Evolutionary conservation across 2,113 vertebrate species (phyloP), one percentile per base, ranked within the genome.

Genomic region (Pedionomus torquatus): DNA sequence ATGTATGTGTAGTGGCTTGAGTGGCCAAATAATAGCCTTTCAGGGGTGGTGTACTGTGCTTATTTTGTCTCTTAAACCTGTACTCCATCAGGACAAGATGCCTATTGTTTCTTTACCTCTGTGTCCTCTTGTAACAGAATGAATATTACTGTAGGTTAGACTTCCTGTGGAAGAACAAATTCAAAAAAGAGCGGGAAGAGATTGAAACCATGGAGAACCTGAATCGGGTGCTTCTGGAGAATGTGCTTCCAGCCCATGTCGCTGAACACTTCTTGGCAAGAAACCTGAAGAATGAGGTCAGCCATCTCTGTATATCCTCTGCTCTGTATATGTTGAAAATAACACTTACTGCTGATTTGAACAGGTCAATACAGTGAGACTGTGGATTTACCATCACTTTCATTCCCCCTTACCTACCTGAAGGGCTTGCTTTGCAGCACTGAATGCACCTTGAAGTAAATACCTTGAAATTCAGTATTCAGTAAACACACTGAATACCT

Each of bases 71-170:
- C 97, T 98, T 97, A 90, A 97, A 94, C 90, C 95, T 97, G 87
- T 95, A 77, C 91, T 97, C 77, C 96, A 98, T 94, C 98, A 98
- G 98, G 98, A 98, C 98, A 98, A 98, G 97, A 98, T 99, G 98
- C 98, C 98, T 99, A 98, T 98, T 98, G 98, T 98, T 98, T 99
- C 98, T 99, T 99, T 98, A 99, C 99, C 98, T 99, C 98, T 99
- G 99, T 99, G 99, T 99, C 99, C 99, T 99, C 99, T 99, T 99
- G 98, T 99, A 99, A 99, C 99, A 99, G 99, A 99, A 99, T 99
- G 99, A 99, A 99, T 99, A 99, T 99, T 99, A 99, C 99, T 99
- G 99, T 99, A 99, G 99, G 99, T 99, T 99, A 98, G 99, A 99
- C 98, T 99, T 99, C 98, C 98, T 99, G 78, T 99, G 99, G 99